Evolutionary conservation across 2,797 vertebrate genomes (phyloP).

Genomic region (Scarus forsteni): DNA sequence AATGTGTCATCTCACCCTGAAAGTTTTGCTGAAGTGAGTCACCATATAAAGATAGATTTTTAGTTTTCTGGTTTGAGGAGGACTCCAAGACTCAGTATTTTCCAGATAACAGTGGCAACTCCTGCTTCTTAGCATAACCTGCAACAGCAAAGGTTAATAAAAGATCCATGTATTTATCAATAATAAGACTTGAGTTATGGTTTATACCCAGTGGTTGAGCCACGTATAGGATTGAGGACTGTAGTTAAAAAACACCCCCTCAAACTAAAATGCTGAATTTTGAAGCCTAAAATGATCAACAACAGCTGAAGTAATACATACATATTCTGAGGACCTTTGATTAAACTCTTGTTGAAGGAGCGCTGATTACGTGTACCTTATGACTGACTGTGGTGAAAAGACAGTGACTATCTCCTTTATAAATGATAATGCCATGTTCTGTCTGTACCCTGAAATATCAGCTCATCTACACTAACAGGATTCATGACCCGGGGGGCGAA

Average conservation of each 20-base stretch:
- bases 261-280: conserved; percentile 8
- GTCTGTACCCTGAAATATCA: conserved; percentile 37
- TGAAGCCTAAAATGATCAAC: conserved; percentile 12
- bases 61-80: no score
- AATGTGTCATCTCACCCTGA: no score
- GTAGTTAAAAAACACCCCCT: conserved; percentile 18
- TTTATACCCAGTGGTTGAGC: no score
- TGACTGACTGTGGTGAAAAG: conserved; percentile 24
- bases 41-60: no score
- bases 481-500: conserved; percentile 50
- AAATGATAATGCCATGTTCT: conserved; percentile 41
- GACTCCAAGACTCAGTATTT: no score
- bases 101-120: no score
- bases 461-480: conserved; percentile 43
- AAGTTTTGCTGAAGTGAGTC: no score
- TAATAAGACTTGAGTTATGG: no score
- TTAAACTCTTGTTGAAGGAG: conserved; percentile 8
- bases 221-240: neutral
- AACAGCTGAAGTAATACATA: neutral
- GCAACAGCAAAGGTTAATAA: no score
- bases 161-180: no score
- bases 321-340: conserved; percentile 2
- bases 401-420: conserved; percentile 26
- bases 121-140: no score
- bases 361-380: conserved; percentile 26